A percentile compares a stretch with the other conserved stretches of the same genome.
Conservation (phyloP, 2,113 vertebrate species). For the Dasyornis broadbenti region DNA sequence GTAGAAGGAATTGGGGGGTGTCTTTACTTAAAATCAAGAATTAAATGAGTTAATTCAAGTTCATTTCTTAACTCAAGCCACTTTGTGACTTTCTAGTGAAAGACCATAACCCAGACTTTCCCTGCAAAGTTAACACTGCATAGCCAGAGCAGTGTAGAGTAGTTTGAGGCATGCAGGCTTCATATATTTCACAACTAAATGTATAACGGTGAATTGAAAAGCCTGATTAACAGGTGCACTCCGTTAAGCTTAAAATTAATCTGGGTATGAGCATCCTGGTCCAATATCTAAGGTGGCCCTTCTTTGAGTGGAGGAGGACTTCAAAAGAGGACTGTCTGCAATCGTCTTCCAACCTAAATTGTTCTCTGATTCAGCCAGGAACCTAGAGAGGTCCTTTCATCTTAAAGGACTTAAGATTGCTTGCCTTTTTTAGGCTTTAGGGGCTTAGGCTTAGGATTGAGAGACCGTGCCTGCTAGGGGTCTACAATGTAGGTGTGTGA, state of each 20-base stretch:
- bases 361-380: not conserved
- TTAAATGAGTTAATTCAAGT: not conserved
- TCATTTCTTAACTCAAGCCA: not conserved
- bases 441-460: not conserved
- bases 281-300: not conserved
- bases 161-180: not conserved
- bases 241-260: not conserved
- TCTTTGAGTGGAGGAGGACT: not conserved
- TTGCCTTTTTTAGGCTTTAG: not conserved
- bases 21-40: not conserved
- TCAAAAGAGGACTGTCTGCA: not conserved
- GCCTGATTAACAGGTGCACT: not conserved
- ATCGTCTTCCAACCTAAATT: not conserved
- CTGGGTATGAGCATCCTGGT: not conserved
- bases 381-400: not conserved
- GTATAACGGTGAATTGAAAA: not conserved
- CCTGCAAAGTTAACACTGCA: not conserved
- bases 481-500: not conserved
- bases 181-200: not conserved
- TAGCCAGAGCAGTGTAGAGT: not conserved
- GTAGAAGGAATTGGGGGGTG: not conserved
- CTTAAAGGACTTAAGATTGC: not conserved
- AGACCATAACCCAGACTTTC: not conserved
- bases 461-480: not conserved
- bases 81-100: not conserved